Base-by-base conservation (phyloP, 2,797 vertebrate species). In the Poecilia wingei region DNA sequence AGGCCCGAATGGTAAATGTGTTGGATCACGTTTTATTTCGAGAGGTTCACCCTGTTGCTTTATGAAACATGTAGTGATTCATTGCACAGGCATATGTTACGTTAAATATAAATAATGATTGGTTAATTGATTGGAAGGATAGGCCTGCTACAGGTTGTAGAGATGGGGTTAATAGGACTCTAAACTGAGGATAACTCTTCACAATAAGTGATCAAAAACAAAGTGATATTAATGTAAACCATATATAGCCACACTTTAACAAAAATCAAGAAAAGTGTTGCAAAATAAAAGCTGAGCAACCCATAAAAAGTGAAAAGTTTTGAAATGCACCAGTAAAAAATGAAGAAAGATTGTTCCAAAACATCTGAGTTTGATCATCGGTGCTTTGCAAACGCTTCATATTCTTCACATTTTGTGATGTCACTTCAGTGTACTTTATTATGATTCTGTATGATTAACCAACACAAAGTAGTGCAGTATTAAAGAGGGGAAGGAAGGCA, bases 21-120 rank as follows among this genome's bases (percentile, higher is more conserved):
- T 61, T 14, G n/a, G 61, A 2, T 82, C 80, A 74, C 75, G 33
- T 45, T 79, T 74, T 79, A 80, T 80, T 69, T 79, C 28, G 10
- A 59, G 49, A 43, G 13, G 9, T 39, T n/a, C 33, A 7, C 55
- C 53, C 9, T 3, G 3, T 25, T 8, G 16, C 66, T 76, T 4
- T 6, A 68, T 13, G 22, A 20, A 45, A 45, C 6, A n/a, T n/a
- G 1, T 33, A 33, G 36, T 20, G 33, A 36, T 72, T 6, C 47
- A 43, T 25, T 13, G 5, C 16, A 7, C 36, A 31, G 31, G 16
- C 57, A 59, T 31, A 5, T 39, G 12, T 39, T 22, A 22, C 20
- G 33, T 36, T 18, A 64, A 64, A 36, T 20, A 9, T 9, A 55
- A 39, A 39, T 9, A 66, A 36, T 66, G 4, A 22, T 36, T 33